phyloP scores from a whole-genome alignment of 2,888 invertebrate species.

The Lucinisca nassula region DNA sequence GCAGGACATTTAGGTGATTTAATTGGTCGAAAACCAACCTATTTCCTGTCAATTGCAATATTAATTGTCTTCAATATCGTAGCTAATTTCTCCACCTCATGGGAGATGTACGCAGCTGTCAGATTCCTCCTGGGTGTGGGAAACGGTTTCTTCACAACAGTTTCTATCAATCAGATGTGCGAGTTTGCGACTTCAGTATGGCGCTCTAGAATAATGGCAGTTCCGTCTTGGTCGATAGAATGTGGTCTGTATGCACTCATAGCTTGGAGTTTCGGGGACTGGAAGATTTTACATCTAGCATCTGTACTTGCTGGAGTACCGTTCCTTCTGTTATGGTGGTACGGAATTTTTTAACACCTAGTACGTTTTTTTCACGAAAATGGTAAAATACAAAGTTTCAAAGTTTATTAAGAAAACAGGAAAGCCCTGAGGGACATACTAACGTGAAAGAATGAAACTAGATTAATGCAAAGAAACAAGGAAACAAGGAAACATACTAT shows the following conservation, averaged over 20 bases:
- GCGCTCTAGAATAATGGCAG: slow-evolving; percentile 42
- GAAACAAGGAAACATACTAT: no score
- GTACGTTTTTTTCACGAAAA: no score
- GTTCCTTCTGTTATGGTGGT: slow-evolving; percentile 59
- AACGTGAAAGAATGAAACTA: no score
- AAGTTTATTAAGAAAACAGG: no score
- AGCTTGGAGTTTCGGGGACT: slow-evolving; percentile 61
- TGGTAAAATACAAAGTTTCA: no score
- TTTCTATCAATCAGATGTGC: slow-evolving; percentile 40
- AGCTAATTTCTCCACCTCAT: slow-evolving; percentile 71
- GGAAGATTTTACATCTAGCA: slow-evolving; percentile 69
- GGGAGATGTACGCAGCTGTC: slow-evolving; percentile 76
- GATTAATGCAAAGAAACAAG: no score
- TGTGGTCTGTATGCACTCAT: slow-evolving; percentile 51
- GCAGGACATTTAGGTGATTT: slow-evolving; percentile 72
- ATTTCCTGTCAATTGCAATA: slow-evolving; percentile 57
- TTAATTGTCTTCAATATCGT: slow-evolving; percentile 64
- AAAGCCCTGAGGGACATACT: no score
- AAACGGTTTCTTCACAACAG: slow-evolving; percentile 21
- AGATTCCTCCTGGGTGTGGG: slow-evolving; percentile 71
- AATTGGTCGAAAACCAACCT: slow-evolving; percentile 75
- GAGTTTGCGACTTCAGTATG: slow-evolving; percentile 53
- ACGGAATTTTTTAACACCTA: no score
- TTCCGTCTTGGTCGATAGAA: slow-evolving; percentile 60
- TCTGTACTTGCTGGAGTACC: slow-evolving; percentile 61